Conservation (phyloP, 2,888 invertebrate genomes). For the Bibio marci region DNA sequence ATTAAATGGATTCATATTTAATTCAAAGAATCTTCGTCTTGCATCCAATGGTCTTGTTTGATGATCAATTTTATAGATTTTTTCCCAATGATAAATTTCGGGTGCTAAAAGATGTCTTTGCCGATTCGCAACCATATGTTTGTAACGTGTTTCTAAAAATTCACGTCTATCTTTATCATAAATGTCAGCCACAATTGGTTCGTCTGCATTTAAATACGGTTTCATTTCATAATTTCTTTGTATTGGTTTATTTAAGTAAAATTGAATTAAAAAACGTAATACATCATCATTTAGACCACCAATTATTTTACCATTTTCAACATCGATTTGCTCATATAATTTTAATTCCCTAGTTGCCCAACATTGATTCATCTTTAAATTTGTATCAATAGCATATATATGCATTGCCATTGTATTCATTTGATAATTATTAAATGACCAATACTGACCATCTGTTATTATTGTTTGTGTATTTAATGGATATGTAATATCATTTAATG, state of each 20-base stretch:
- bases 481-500: constrained; percentile 77
- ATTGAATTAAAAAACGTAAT: constrained; percentile 50
- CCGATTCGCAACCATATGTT: constrained; percentile 49
- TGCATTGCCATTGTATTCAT: constrained; percentile 67
- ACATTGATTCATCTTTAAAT: constrained; percentile 60
- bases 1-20: constrained; percentile 39
- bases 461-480: constrained; percentile 79
- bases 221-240: constrained; percentile 43
- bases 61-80: constrained; percentile 57
- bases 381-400: constrained; percentile 40
- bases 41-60: constrained; percentile 52
- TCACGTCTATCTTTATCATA: constrained; percentile 45
- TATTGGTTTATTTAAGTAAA: constrained; percentile 53
- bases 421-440: constrained; percentile 82
- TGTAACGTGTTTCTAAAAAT: constrained; percentile 53
- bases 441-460: constrained; percentile 72
- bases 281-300: constrained; percentile 67
- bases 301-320: constrained; percentile 37
- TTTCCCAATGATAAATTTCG: constrained; percentile 67
- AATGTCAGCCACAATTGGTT: constrained; percentile 47
- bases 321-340: constrained; percentile 56
- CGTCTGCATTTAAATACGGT: constrained; percentile 48
- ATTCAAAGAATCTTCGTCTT: constrained; percentile 51
- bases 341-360: constrained; percentile 56
- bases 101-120: constrained; percentile 39